Conservation (phyloP, 2,797 vertebrate species). For the Aeoliscus strigatus region DNA sequence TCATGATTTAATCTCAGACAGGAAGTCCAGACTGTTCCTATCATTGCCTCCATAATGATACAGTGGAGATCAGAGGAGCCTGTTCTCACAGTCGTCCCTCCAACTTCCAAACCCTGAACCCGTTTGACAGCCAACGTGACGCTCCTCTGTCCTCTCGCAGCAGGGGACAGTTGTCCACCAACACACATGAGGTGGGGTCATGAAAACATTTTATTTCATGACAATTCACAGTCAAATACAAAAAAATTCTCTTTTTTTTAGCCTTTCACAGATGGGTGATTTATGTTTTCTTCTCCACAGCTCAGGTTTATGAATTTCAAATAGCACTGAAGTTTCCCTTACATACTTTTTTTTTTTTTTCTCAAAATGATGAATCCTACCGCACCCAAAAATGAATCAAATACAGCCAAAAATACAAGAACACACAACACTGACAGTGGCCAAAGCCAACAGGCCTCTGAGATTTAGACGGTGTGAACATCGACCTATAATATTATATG, state of each 20-base stretch:
- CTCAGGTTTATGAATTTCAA: constrained; percentile 33
- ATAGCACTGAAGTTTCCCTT: constrained; percentile 23
- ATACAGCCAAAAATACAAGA: constrained; percentile 46
- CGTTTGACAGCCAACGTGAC: no score
- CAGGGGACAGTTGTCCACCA: neutral
- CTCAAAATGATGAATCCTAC: constrained; percentile 30
- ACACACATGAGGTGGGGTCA: constrained; percentile 3
- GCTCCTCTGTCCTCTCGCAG: no score
- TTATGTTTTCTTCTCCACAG: constrained; percentile 9
- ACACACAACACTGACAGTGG: constrained; percentile 40
- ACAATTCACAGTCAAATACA: no score
- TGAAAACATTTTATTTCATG: constrained; percentile 16
- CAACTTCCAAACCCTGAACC: no score
- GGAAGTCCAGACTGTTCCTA: no score
- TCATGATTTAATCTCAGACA: no score
- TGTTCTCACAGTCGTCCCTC: no score
- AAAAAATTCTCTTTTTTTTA: no score
- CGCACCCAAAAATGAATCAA: constrained; percentile 51
- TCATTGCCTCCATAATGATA: no score
- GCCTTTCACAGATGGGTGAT: constrained; percentile 11
- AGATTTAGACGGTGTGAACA: constrained; percentile 56
- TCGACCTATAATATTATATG: constrained; percentile 45
- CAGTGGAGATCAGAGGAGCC: no score
- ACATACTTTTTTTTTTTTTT: constrained; percentile 20
- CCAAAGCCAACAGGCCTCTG: constrained; percentile 25